These are phyloP conservation scores for Hyles lineata DNA, from an alignment of 2,888 invertebrate species.

Conservation along the genomic window DNA sequence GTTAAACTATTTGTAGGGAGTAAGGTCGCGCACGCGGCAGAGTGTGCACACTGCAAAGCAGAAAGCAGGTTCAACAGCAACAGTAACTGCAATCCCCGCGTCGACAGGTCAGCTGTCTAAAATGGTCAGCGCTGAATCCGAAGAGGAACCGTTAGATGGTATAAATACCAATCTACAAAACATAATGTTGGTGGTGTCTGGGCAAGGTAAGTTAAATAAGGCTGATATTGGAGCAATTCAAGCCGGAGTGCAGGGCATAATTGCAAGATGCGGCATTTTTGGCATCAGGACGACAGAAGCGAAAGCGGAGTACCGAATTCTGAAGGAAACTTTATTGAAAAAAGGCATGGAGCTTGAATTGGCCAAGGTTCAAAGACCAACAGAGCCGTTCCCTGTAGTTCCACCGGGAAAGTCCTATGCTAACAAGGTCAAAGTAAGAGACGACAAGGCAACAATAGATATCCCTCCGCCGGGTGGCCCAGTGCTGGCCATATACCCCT, in stretches of 20 bases:
- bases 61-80: conserved; percentile 8
- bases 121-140: neutral
- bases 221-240: neutral
- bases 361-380: neutral
- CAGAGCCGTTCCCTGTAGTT: no score
- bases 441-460: neutral
- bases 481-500: conserved; percentile 33
- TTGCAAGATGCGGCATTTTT: neutral
- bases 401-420: no score
- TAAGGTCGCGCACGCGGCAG: neutral
- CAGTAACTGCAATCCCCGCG: no score
- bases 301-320: no score
- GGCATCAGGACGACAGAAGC: neutral
- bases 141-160: neutral
- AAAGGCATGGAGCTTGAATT: neutral
- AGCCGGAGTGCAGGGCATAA: neutral
- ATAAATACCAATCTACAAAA: neutral
- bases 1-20: neutral
- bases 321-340: neutral
- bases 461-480: conserved; percentile 21
- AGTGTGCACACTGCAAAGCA: neutral
- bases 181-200: neutral
- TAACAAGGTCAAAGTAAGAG: no score
- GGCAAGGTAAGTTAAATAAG: neutral
- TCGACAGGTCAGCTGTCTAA: neutral